Evolutionary conservation across 2,113 vertebrate genomes (phyloP).

Genomic region (Lycocorax pyrrhopterus): DNA sequence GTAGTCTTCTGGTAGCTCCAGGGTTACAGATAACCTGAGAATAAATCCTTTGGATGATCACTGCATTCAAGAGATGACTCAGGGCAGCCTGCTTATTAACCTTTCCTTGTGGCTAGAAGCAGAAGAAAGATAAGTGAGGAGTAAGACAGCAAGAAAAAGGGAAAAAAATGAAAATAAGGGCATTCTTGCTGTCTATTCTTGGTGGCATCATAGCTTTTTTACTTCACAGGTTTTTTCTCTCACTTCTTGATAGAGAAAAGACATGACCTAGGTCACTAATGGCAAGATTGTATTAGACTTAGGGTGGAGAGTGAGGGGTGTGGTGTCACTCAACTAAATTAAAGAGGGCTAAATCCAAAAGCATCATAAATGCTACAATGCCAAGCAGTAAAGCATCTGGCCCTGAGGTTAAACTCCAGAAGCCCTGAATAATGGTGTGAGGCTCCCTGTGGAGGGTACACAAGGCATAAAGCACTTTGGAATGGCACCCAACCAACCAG

Average conservation of each 20-base stretch:
- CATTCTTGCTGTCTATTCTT: not conserved
- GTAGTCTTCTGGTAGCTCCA: not conserved
- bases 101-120: not conserved
- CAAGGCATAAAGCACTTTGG: not conserved
- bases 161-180: not conserved
- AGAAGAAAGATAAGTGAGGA: not conserved
- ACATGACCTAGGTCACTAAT: not conserved
- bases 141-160: not conserved
- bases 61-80: not conserved
- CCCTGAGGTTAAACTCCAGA: not conserved
- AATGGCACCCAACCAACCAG: not conserved
- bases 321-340: not conserved
- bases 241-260: not conserved
- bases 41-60: not conserved
- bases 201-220: not conserved
- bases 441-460: not conserved
- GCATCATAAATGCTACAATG: not conserved
- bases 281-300: not conserved
- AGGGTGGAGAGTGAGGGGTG: accelerated
- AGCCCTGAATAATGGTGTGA: not conserved
- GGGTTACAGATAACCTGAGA: not conserved
- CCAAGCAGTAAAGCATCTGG: not conserved
- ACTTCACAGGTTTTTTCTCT: not conserved
- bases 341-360: not conserved
- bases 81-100: not conserved